Percentiles rank a stretch among this genome's conserved stretches.
Conservation (phyloP, 2,797 vertebrate species). For the Cirrhinus mrigala region DNA sequence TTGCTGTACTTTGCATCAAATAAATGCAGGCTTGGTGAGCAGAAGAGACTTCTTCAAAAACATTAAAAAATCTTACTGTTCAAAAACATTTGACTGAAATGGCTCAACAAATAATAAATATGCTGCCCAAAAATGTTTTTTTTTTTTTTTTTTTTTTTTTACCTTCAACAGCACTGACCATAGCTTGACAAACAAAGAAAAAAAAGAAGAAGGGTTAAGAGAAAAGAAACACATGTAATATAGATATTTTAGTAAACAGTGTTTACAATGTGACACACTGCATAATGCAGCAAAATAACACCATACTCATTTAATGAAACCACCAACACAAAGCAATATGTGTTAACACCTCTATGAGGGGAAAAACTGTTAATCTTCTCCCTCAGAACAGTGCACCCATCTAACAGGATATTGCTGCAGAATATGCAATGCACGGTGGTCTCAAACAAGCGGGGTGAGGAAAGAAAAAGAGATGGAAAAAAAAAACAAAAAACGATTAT, state of each 20-base stretch:
- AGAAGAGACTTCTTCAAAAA: no score
- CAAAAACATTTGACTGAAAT: no score
- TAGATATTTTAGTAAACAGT: neutral
- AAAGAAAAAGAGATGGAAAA: conserved; percentile 11
- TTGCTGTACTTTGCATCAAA: no score
- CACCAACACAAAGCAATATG: neutral
- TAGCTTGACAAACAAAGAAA: conserved; percentile 26
- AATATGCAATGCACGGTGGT: conserved; percentile 36
- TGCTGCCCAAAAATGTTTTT: neutral
- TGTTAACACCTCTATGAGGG: neutral
- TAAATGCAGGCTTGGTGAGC: no score
- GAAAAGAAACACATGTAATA: neutral
- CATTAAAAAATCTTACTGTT: no score
- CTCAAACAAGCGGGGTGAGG: neutral
- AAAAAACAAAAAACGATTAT: neutral
- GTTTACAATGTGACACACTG: neutral
- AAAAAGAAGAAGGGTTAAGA: neutral
- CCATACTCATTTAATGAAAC: no score
- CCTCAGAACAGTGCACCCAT: neutral
- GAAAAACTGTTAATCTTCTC: neutral
- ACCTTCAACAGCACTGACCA: conserved; percentile 46
- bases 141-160: no score
- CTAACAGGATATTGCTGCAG: conserved; percentile 53
- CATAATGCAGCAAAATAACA: neutral
- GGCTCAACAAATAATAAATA: neutral